Base-by-base conservation (phyloP, 2,888 invertebrate species). In the Mesodorylaimus sp. region DNA sequence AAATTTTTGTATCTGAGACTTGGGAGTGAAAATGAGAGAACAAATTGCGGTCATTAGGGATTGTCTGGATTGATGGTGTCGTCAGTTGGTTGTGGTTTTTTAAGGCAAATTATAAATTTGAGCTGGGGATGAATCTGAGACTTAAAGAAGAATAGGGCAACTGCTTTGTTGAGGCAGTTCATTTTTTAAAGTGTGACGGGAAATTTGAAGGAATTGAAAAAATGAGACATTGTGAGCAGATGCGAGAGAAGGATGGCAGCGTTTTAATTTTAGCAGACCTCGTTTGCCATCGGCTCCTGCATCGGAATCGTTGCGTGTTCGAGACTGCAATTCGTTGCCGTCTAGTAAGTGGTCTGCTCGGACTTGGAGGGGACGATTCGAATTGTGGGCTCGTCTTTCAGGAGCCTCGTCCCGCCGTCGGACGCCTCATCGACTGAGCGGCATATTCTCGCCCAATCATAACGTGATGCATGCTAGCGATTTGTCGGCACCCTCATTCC, bases 231-330 rank as follows among this genome's bases (percentile, higher is more conserved):
- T 39, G 10, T 39, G 41, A 39, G 13, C 21, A 7, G 41, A 39
- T n/a, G 7, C 5, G 10, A n/a, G 7, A 7, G 21, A 7, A 21
- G 21, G 7, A 7, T 16, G 10, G 10, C 21, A n/a, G 13, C 13
- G 10, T 39, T 39, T n/a, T 13, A 16, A 19, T 27, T 51, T 25
- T 27, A 28, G 50, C 13, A 50, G 42, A 16, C 48, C 42, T 16
- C 39, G 48, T 16, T 16, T 43, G 26, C 50, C 51, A n/a, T 49
- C 47, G 19, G 41, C 48, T 10, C 38, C 48, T n/a, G 27, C 48
- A 2, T 41, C 38, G 26, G 48, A 48, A 5, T 3, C 19, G 10
- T 10, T 24, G 10, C 16, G 41, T 19, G 21, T 39, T 5, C 10
- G 41, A 39, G 7, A 39, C 21, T 39, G 41, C 41, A 21, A 39